Percentiles rank a stretch among this genome's conserved stretches.
These are phyloP conservation scores for Chunga burmeisteri DNA, from an alignment of 2,113 vertebrate species.

Conservation along the genomic window DNA sequence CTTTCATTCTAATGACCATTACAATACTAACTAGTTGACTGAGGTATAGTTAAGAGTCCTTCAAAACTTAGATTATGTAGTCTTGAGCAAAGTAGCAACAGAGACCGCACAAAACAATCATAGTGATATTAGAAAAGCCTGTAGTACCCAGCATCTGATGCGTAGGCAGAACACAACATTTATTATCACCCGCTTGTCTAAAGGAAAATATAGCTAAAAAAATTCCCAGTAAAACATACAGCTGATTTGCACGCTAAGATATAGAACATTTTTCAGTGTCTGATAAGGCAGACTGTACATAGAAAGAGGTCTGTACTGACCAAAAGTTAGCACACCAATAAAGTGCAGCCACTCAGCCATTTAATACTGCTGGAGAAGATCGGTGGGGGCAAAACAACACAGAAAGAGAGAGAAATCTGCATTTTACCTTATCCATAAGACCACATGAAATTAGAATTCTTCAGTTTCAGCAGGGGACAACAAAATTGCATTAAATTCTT, in stretches of 20 bases:
- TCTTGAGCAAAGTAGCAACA: slow-evolving; percentile 54
- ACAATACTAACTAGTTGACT: slow-evolving; percentile 64
- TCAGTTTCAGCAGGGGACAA: slow-evolving; percentile 79
- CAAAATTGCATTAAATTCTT: slow-evolving; percentile 75
- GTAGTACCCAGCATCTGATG: slow-evolving; percentile 38
- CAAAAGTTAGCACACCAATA: slow-evolving; percentile 51
- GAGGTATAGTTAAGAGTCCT: slow-evolving; percentile 75
- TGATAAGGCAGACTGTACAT: slow-evolving; percentile 46
- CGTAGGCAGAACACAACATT: slow-evolving; percentile 27
- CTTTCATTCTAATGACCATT: slow-evolving; percentile 43
- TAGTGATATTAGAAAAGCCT: slow-evolving; percentile 60
- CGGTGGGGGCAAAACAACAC: neutral
- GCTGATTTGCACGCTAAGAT: slow-evolving; percentile 53
- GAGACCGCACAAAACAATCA: slow-evolving; percentile 57
- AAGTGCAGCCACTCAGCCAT: slow-evolving; percentile 69
- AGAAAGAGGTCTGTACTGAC: slow-evolving; percentile 40
- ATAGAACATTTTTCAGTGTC: slow-evolving; percentile 46
- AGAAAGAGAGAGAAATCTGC: slow-evolving; percentile 34
- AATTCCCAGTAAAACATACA: slow-evolving; percentile 56
- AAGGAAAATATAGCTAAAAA: slow-evolving; percentile 63
- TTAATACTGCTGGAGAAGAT: slow-evolving; percentile 65
- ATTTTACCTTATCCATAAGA: slow-evolving; percentile 68
- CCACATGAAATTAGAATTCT: slow-evolving; percentile 71
- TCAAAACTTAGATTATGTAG: slow-evolving; percentile 68
- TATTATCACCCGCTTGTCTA: neutral